Percentiles rank a stretch among this genome's conserved stretches.
These are phyloP conservation scores for zebrafish (Danio rerio) DNA, from an alignment of 2,113 vertebrate genomes.

Conservation along the genomic window DNA sequence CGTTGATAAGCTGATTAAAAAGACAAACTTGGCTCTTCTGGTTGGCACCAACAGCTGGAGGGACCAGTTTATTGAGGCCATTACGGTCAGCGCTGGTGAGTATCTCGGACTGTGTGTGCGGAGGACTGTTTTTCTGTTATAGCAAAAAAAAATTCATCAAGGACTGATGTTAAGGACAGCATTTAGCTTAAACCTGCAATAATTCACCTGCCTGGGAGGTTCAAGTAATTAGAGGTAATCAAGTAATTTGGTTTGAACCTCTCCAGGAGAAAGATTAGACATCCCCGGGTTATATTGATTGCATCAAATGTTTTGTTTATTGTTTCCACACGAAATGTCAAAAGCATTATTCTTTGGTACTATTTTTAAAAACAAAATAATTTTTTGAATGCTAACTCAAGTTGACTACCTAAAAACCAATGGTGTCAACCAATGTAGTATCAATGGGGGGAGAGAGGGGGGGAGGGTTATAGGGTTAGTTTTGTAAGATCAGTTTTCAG, in stretches of 20 bases:
- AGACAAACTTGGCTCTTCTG: constrained; percentile 97
- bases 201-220: not conserved
- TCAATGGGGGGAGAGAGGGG: too few species aligned
- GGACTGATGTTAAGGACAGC: too few species aligned
- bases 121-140: too few species aligned
- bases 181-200: not conserved
- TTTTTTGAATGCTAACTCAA: too few species aligned
- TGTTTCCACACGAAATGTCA: not conserved
- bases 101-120: constrained; percentile 27
- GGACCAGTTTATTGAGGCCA: constrained; percentile 98
- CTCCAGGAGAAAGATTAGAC: not conserved
- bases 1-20: constrained; percentile 99
- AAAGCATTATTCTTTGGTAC: not conserved
- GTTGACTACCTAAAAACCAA: too few species aligned
- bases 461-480: too few species aligned
- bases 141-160: too few species aligned
- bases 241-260: not conserved
- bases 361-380: not conserved
- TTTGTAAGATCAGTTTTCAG: too few species aligned
- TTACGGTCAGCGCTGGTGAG: constrained; percentile 98
- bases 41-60: constrained; percentile 99
- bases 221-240: too few species aligned
- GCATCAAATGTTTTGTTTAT: not conserved
- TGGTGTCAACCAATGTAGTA: too few species aligned
- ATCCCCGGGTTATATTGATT: not conserved